phyloP scores from a whole-genome alignment of 1,140 invertebrate genomes.

The Calliphora vicina region DNA sequence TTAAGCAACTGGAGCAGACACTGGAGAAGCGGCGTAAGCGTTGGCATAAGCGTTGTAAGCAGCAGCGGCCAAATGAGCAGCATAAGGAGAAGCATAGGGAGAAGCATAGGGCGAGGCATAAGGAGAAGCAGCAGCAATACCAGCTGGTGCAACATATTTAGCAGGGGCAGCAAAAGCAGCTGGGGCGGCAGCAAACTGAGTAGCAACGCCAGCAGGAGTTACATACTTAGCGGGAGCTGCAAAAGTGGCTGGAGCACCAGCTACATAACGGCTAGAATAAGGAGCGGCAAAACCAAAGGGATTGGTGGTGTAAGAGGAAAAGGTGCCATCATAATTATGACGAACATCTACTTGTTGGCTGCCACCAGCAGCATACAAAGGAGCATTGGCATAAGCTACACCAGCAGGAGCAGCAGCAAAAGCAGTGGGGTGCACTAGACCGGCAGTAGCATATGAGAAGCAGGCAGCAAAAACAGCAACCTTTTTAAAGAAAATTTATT shows the following conservation, averaged over 20 bases:
- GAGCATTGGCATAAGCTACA: constrained; percentile 57
- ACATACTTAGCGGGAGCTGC: constrained; percentile 42
- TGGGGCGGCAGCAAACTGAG: constrained; percentile 63
- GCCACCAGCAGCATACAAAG: constrained; percentile 56
- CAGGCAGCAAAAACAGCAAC: constrained; percentile 49
- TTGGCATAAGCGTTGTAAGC: constrained; percentile 47
- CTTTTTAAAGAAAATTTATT: not conserved
- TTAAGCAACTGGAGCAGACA: not conserved
- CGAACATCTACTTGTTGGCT: constrained; percentile 58
- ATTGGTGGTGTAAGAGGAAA: constrained; percentile 59
- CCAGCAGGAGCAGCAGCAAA: constrained; percentile 46
- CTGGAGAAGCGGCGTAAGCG: constrained; percentile 38
- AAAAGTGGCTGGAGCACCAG: constrained; percentile 43
- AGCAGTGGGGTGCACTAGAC: constrained; percentile 49
- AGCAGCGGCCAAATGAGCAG: constrained; percentile 56
- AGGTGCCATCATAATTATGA: constrained; percentile 56
- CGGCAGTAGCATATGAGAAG: constrained; percentile 51
- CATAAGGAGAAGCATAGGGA: constrained; percentile 53
- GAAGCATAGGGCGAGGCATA: constrained; percentile 49
- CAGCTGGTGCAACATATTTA: constrained; percentile 50
- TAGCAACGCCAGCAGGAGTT: constrained; percentile 49
- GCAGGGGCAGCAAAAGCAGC: constrained; percentile 52
- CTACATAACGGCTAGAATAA: constrained; percentile 65
- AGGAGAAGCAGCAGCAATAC: constrained; percentile 52
- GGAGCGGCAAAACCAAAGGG: constrained; percentile 59